Evolutionary conservation across 2,113 vertebrate species (phyloP), one percentile per base, ranked within the genome.

Genomic region (Aegotheles bennettii): DNA sequence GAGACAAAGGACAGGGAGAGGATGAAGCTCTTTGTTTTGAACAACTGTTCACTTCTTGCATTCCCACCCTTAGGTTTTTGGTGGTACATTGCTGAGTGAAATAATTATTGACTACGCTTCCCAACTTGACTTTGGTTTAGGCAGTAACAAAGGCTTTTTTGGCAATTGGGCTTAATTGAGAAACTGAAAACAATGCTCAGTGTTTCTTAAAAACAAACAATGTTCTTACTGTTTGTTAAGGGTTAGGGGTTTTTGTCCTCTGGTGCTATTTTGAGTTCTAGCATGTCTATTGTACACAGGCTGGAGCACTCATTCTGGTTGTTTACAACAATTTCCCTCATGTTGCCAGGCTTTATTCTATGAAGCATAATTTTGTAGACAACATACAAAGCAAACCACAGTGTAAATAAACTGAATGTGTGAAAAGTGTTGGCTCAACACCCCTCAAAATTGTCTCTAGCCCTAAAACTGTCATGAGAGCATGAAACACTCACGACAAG

Each of bases 161-260:
- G 83, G 93, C 89, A 93, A 75, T 16, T 90, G 47, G 64, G 56
- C 79, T 95, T 92, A 70, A 91, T 83, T 50, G 94, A 91, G 68
- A 88, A 93, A 78, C 75, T 56, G 82, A 92, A 90, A 94, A 95
- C 84, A 87, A 95, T 81, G 90, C 80, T 87, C 79, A 81, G 60
- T 87, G 79, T 87, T 95, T 92, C 94, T 96, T 88, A 90, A 96
- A 94, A 95, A 54, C 50, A 93, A 94, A 93, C 92, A 96, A 84
- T 63, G 83, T 84, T 92, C 71, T 67, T 88, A 84, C 60, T 96
- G 92, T 93, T 92, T 95, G 64, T 84, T 77, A 83, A 93, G 74
- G 76, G 60, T 48, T 68, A 35, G 29, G 24, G 15, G 4, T 19
- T 70, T 18, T 50, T 90, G 64, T 24, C 48, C 63, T 87, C 89